Evolutionary conservation across 1,140 invertebrate species (phyloP).

Genomic region (Bathynomus jamesi): DNA sequence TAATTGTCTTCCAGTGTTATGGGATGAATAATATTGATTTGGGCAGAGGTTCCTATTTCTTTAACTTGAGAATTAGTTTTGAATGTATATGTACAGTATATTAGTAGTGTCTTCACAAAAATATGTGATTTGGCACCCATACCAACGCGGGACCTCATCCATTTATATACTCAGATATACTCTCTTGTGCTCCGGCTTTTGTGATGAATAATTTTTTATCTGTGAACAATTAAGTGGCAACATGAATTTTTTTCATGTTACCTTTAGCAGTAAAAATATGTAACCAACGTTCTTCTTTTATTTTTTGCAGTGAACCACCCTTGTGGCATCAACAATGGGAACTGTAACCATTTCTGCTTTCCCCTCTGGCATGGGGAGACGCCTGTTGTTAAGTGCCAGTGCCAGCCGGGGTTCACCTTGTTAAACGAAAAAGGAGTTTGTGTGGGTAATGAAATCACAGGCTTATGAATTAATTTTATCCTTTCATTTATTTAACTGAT

Average conservation of each 20-base stretch:
- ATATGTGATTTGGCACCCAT: conserved; percentile 3
- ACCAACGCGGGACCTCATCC: neutral
- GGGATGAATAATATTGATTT: too few relatives aligned
- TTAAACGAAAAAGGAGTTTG: conserved; percentile 52
- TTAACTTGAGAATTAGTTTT: too few relatives aligned
- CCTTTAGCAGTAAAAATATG: conserved; percentile 8
- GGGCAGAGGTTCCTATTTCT: too few relatives aligned
- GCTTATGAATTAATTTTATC: conserved; percentile 10
- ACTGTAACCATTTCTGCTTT: conserved; percentile 49
- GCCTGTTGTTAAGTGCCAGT: conserved; percentile 56
- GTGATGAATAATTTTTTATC: neutral
- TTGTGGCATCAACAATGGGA: conserved; percentile 46
- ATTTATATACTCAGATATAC: neutral
- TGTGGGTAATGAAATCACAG: conserved; percentile 48
- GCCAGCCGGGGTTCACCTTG: conserved; percentile 58
- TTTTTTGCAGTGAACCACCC: conserved; percentile 40
- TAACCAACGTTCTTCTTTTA: too few relatives aligned
- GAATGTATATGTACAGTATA: too few relatives aligned
- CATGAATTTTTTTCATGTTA: neutral
- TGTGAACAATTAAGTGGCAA: neutral
- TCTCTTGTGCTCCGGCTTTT: neutral
- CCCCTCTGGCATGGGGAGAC: conserved; percentile 51
- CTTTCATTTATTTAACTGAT: conserved; percentile 22
- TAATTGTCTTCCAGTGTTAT: too few relatives aligned
- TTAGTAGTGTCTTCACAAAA: too few relatives aligned